Conservation (phyloP, 2,113 vertebrate species). For the Larimichthys crocea region DNA sequence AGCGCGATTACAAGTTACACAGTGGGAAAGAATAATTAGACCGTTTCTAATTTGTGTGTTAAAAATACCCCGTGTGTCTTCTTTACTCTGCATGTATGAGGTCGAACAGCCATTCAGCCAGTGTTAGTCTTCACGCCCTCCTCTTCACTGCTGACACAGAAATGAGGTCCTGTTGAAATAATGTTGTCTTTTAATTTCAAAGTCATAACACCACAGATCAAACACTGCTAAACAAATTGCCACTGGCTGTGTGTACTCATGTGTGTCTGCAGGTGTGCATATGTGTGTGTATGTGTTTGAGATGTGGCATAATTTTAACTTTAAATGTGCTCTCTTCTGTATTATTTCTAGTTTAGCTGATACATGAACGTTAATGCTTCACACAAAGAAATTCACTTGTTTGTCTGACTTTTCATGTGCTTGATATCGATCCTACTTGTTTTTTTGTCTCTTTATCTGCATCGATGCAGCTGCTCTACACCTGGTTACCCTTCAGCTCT, state of each 20-base stretch:
- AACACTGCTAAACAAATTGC: conserved; percentile 69
- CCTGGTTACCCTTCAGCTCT: conserved; percentile 35
- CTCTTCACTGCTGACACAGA: conserved; percentile 51
- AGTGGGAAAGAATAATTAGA: conserved; percentile 41
- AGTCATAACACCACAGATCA: conserved; percentile 58
- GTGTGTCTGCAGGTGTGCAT: conserved; percentile 1
- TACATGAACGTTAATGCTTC: background rate
- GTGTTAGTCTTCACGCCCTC: conserved; percentile 13
- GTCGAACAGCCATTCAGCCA: conserved; percentile 33
- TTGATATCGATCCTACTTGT: conserved; percentile 8
- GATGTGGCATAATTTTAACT: conserved; percentile 25
- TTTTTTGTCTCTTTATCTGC: conserved; percentile 52
- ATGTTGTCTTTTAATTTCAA: conserved; percentile 67
- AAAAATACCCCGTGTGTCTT: conserved; percentile 44
- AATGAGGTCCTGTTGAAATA: conserved; percentile 67
- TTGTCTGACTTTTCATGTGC: background rate
- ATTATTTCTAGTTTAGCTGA: conserved; percentile 5
- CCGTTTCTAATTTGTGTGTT: conserved; percentile 45
- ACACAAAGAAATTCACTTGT: background rate
- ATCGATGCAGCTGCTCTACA: conserved; percentile 58
- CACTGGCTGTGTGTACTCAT: conserved; percentile 25
- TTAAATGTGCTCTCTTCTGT: background rate
- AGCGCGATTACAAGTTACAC: conserved; percentile 19
- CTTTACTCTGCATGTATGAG: conserved; percentile 35
- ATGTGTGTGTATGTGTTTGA: background rate